Conservation (phyloP, 2,888 invertebrate genomes). For the Eledone cirrhosa region DNA sequence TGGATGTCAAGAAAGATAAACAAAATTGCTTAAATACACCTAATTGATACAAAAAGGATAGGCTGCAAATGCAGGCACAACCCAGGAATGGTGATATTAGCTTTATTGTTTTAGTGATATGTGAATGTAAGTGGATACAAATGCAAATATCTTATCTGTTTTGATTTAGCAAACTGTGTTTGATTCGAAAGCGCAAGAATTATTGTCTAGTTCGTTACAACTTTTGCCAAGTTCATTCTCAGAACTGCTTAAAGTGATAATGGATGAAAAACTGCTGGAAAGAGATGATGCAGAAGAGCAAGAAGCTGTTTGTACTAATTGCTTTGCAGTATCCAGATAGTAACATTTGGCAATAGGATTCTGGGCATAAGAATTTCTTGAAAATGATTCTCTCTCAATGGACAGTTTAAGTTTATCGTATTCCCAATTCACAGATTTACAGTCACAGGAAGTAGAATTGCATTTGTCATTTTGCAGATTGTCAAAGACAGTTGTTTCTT, state of each 20-base stretch:
- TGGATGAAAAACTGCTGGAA: constrained; percentile 1
- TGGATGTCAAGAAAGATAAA: too few relatives aligned
- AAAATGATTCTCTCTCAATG: too few relatives aligned
- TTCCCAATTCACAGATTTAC: not conserved
- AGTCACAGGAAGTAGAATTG: not conserved
- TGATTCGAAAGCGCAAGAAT: not conserved
- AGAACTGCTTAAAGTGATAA: not conserved
- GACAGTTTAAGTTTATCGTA: too few relatives aligned
- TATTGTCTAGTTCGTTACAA: not conserved
- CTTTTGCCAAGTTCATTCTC: constrained; percentile 6
- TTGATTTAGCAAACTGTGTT: too few relatives aligned
- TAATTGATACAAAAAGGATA: too few relatives aligned
- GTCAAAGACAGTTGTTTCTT: not conserved
- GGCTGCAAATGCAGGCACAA: too few relatives aligned
- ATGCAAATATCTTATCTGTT: too few relatives aligned
- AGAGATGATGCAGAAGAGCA: not conserved
- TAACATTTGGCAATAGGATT: not conserved
- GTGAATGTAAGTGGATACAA: too few relatives aligned
- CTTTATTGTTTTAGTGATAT: too few relatives aligned
- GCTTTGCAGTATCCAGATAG: not conserved
- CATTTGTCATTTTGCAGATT: constrained; percentile 16
- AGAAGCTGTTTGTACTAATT: not conserved
- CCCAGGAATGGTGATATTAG: too few relatives aligned
- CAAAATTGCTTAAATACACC: too few relatives aligned
- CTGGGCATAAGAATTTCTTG: too few relatives aligned